Conservation (phyloP, 2,113 vertebrate genomes). For the Galemys pyrenaicus region DNA sequence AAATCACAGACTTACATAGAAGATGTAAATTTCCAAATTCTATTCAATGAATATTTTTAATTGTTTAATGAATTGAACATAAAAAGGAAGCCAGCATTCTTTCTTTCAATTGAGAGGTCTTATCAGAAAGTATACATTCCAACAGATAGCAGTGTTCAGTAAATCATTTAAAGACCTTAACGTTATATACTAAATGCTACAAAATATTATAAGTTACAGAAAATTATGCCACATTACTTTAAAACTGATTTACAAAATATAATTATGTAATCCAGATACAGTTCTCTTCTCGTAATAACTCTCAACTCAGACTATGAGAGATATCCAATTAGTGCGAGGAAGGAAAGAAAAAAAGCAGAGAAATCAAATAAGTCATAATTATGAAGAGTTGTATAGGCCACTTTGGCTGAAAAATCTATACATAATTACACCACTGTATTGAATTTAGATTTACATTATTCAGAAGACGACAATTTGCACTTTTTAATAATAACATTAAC, state of each 20-base stretch:
- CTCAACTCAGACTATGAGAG: not conserved
- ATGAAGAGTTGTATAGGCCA: not conserved
- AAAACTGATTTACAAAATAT: constrained; percentile 26
- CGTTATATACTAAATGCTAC: not conserved
- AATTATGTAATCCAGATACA: not conserved
- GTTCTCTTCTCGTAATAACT: not conserved
- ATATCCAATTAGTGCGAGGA: not conserved
- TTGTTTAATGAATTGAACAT: not conserved
- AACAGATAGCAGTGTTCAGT: not conserved
- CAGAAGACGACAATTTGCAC: not conserved
- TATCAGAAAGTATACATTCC: not conserved
- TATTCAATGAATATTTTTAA: constrained; percentile 20
- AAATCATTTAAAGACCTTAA: not conserved
- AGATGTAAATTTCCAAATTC: constrained; percentile 20
- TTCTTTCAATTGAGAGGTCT: not conserved
- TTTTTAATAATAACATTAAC: not conserved
- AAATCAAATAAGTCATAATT: constrained; percentile 29
- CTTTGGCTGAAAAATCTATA: not conserved
- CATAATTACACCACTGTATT: not conserved
- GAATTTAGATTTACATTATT: not conserved
- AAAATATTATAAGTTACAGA: not conserved
- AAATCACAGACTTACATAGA: not conserved
- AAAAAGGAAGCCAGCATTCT: not conserved
- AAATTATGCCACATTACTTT: not conserved
- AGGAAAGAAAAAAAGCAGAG: not conserved